phyloP scores from a whole-genome alignment of 2,888 invertebrate genomes.

The Antheraea assamensis region DNA sequence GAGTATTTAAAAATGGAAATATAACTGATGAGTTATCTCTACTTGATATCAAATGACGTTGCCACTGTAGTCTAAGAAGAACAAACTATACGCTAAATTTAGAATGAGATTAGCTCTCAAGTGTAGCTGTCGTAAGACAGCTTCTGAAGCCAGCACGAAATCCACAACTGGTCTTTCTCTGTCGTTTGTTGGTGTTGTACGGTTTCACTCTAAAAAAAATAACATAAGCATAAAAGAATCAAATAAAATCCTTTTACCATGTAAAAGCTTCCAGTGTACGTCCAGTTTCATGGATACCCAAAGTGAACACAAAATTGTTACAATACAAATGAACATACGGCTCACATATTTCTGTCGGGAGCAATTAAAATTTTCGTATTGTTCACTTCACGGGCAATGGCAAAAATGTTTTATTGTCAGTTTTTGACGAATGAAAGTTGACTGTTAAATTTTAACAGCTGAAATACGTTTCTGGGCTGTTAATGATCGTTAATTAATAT shows the following conservation, averaged over 20 bases:
- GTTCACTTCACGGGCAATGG: conserved; percentile 29
- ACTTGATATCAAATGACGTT: not conserved
- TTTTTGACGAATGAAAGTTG: conserved; percentile 34
- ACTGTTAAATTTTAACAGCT: conserved; percentile 20
- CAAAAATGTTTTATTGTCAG: conserved; percentile 44
- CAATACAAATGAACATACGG: conserved; percentile 50
- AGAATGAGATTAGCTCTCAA: no score
- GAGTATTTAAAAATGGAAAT: not conserved
- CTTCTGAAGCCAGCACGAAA: no score
- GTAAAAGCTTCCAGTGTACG: not conserved
- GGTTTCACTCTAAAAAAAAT: no score
- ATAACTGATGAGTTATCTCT: not conserved
- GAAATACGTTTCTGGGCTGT: not conserved
- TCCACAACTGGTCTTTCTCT: no score
- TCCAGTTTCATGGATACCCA: not conserved
- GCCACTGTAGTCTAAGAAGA: no score
- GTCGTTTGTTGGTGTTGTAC: no score
- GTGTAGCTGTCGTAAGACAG: no score
- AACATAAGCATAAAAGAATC: not conserved
- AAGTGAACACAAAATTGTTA: conserved; percentile 39
- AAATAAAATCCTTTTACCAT: not conserved
- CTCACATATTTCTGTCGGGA: conserved; percentile 45
- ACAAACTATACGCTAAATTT: no score
- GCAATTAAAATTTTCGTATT: conserved; percentile 58
- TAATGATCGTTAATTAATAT: not conserved